These are phyloP conservation scores for Sphaerophoria taeniata DNA, from an alignment of 2,888 invertebrate genomes.

Conservation along the genomic window DNA sequence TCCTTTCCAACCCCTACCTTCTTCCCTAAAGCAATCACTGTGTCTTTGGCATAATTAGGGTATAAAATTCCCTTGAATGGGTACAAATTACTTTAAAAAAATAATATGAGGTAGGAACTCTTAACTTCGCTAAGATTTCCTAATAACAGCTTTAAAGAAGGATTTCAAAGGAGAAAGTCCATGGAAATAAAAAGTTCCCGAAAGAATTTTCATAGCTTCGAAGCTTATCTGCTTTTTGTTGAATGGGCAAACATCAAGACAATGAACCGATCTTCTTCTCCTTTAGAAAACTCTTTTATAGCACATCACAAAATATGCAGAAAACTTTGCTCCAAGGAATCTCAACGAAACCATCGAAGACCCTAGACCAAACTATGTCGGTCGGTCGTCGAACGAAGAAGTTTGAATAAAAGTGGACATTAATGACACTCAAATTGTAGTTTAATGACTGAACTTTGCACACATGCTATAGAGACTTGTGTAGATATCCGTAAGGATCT, in stretches of 20 bases:
- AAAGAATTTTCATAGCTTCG: too few relatives aligned
- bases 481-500: background rate
- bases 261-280: conserved; percentile 44
- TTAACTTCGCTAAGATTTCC: too few relatives aligned
- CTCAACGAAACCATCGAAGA: background rate
- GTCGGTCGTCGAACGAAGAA: conserved; percentile 9
- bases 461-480: background rate
- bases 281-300: conserved; percentile 38
- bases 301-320: conserved; percentile 43
- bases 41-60: too few relatives aligned
- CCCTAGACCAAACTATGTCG: too few relatives aligned
- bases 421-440: conserved; percentile 42
- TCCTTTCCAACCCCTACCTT: too few relatives aligned
- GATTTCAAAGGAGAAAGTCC: too few relatives aligned
- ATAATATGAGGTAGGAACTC: too few relatives aligned
- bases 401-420: conserved; percentile 44
- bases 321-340: conserved; percentile 38
- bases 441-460: conserved; percentile 26
- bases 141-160: too few relatives aligned
- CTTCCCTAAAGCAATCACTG: too few relatives aligned
- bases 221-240: background rate
- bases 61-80: too few relatives aligned
- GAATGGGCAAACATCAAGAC: conserved; percentile 7
- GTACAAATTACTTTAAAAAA: too few relatives aligned
- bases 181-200: too few relatives aligned